Evolutionary conservation across 2,888 invertebrate species (phyloP).

Genomic region (Galeruca laticollis): DNA sequence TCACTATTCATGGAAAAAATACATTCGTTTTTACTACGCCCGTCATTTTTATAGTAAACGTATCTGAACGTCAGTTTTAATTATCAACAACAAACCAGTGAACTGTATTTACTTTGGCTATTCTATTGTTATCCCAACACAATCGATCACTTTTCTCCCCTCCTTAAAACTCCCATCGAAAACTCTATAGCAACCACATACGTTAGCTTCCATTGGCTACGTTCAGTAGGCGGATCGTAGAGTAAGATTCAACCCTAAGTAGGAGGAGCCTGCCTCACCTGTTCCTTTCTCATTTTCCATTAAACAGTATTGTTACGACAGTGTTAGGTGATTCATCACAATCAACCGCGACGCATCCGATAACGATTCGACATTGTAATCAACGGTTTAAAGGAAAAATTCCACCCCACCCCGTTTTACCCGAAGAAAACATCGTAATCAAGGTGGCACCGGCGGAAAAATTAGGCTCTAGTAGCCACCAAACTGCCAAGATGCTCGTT

Average conservation of each 20-base stretch:
- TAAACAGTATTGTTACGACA: conserved; percentile 59
- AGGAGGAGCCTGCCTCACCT: conserved; percentile 60
- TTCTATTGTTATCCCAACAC: conserved; percentile 7
- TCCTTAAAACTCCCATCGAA: conserved; percentile 16
- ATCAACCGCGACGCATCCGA: conserved; percentile 37
- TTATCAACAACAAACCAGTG: background rate
- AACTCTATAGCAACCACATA: conserved; percentile 28
- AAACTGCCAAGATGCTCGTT: conserved; percentile 79
- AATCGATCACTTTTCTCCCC: conserved; percentile 23
- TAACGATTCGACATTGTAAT: conserved; percentile 4
- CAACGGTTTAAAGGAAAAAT: conserved; percentile 19
- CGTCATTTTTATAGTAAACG: background rate
- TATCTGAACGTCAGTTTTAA: background rate
- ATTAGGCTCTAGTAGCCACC: conserved; percentile 57
- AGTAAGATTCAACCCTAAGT: conserved; percentile 50
- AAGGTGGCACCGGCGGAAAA: conserved; percentile 58
- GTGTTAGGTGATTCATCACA: conserved; percentile 60
- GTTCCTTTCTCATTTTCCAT: conserved; percentile 46
- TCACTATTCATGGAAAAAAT: background rate
- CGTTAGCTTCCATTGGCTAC: conserved; percentile 7
- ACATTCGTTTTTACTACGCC: background rate
- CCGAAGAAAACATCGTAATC: conserved; percentile 47
- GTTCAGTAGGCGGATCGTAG: conserved; percentile 53
- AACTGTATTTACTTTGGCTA: background rate
- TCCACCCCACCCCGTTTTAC: conserved; percentile 43